Evolutionary conservation across 2,888 invertebrate genomes (phyloP), one percentile per base, ranked within the genome.

Genomic region (Anoplius nigerrimus): DNA sequence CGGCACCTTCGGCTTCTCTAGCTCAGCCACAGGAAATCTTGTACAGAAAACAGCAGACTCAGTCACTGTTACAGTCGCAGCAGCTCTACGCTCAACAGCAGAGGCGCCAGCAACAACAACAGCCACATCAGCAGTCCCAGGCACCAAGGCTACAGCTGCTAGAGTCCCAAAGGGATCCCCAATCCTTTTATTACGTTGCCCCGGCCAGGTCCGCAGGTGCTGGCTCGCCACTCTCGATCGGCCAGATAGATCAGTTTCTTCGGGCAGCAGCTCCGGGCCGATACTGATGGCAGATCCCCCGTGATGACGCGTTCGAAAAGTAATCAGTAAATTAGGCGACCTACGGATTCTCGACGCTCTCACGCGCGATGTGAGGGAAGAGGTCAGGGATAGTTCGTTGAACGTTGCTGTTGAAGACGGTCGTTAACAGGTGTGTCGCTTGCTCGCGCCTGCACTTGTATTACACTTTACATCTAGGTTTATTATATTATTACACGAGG

Each of bases 181-280:
- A 89, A 69, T 83, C 82, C 21, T 89, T 86, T 76, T 89, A 89
- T 75, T 89, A 89, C 76, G 85, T 89, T 6, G 81, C 88, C 5
- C 87, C 88, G 0, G 87, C 73, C 46, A 91, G 92, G 82, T 92
- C 91, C 34, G 81, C 75, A 46, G 69, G 66, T 6, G 66, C 71
- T 45, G 69, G 75, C 61, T 54, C 79, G 8, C 79, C 86, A 0
- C 90, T 92, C 66, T 92, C 93, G 52, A 90, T 92, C 46, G 94
- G 95, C 5, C 95, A 95, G 86, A 94, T 95, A 82, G 95, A 95
- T 86, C 93, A 94, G 65, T 95, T 95, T 90, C 91, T 95, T 71
- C 91, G 95, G 88, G 94, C 69, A 45, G 71, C 59, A 20, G 24
- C 15, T 16, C 46, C 65, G 5, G 42, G 61, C 20, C 68, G 69